Base-by-base conservation (phyloP, 2,797 vertebrate species). In the Chaenodraco wilsoni region DNA sequence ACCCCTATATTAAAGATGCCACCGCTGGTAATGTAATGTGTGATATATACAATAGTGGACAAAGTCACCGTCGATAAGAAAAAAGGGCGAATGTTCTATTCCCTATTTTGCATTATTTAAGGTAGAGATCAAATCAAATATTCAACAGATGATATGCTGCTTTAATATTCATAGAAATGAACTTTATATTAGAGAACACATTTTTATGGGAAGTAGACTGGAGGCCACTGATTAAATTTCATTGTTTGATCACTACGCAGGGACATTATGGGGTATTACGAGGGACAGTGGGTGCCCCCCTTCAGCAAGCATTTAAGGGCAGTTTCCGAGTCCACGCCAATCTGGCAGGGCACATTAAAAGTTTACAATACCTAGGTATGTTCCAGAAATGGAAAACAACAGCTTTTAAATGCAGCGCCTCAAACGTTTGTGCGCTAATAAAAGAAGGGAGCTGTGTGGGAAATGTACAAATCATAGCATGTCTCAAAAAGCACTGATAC, bases 101-200 rank as follows among this genome's bases (percentile, higher is more conserved):
- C 85, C 88, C 85, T 79, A 90, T 88, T 92, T 84, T 95, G 93
- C 90, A 94, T 95, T 95, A 95, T 95, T 94, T 93, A 93, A 94
- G 89, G 89, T 92, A 85, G 85, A 91, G 89, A 92, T 92, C 90
- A 90, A 91, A 95, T 95, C 75, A 95, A 95, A 94, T 92, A 94
- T 95, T 94, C 90, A 95, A 91, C 85, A 87, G 88, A 93, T 93
- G 87, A 93, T 94, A 90, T 93, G 91, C 84, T 86, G 85, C 86
- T 95, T 92, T 94, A 94, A 95, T 95, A 95, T 95, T 94, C 91
- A 94, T 95, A 94, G 92, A 94, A 94, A 90, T 94, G 92, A 94
- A 95, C 94, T 94, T 95, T 94, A 91, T 93, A 94, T 94, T 92
- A 94, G 89, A 89, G 91, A 94, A 94, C 89, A 93, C 84, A 88